A percentile compares a stretch with the other conserved stretches of the same genome.
phyloP scores from a whole-genome alignment of 2,888 invertebrate genomes.

The Bedellia somnulentella region DNA sequence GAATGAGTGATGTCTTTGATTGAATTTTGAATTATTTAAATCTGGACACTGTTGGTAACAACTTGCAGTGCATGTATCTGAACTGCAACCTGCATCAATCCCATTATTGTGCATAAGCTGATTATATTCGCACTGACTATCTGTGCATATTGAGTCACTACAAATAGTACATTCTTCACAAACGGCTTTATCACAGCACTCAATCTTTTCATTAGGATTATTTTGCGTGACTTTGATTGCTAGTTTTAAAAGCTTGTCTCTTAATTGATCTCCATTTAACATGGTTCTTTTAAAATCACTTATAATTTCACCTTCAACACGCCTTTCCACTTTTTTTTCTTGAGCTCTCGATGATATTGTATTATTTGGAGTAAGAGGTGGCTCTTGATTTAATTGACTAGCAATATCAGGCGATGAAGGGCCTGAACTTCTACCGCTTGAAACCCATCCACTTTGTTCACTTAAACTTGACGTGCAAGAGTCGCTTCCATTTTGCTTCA shows the following conservation, averaged over 20 bases:
- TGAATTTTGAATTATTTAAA: conserved; percentile 24
- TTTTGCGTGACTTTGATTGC: conserved; percentile 51
- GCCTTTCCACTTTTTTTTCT: conserved; percentile 12
- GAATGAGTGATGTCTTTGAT: conserved; percentile 49
- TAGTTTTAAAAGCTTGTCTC: conserved; percentile 66
- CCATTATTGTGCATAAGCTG: conserved; percentile 48
- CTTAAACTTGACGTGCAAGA: conserved; percentile 73
- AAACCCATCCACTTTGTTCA: conserved; percentile 88
- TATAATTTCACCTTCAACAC: conserved; percentile 32
- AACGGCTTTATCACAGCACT: conserved; percentile 55
- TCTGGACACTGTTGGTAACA: conserved; percentile 43
- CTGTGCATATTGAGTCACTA: conserved; percentile 53
- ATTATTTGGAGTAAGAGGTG: background rate
- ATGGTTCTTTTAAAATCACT: conserved; percentile 49
- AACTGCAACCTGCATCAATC: conserved; percentile 40
- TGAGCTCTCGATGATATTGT: background rate
- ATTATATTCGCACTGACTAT: conserved; percentile 53
- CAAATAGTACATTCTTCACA: conserved; percentile 55
- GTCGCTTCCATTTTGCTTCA: conserved; percentile 42
- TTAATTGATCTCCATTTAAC: conserved; percentile 67
- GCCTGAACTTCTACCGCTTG: conserved; percentile 70
- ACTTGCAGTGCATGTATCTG: conserved; percentile 43
- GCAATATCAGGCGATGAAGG: conserved; percentile 64
- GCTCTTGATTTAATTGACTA: conserved; percentile 44
- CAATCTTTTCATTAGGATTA: conserved; percentile 47